A percentile compares a stretch with the other conserved stretches of the same genome.
phyloP scores from a whole-genome alignment of 2,797 vertebrate species.

The Poecilia picta region DNA sequence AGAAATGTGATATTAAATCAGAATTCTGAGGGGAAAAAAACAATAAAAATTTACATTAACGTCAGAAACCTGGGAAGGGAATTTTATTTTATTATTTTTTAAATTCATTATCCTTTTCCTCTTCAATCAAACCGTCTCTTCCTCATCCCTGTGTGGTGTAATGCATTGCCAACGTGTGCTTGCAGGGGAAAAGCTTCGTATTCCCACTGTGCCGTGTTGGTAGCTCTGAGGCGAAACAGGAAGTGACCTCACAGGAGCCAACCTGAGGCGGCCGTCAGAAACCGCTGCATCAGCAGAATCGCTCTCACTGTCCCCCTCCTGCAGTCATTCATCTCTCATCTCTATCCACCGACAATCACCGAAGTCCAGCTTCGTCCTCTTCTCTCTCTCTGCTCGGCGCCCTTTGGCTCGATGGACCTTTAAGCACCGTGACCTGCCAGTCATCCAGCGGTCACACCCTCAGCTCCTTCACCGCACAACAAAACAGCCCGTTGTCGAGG shows the following conservation, averaged over 20 bases:
- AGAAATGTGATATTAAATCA: too few species aligned
- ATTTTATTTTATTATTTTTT: too few species aligned
- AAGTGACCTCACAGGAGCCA: constrained; percentile 24
- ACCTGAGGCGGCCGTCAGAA: constrained; percentile 36
- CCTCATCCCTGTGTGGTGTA: neutral
- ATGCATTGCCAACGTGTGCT: neutral
- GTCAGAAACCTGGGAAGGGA: too few species aligned
- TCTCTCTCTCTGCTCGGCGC: neutral
- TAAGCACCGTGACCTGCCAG: constrained; percentile 50
- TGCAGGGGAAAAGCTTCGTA: neutral
- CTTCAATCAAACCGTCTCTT: neutral
- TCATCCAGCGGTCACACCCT: constrained; percentile 36
- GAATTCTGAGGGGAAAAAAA: too few species aligned
- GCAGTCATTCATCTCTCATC: constrained; percentile 1
- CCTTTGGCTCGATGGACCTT: constrained; percentile 40
- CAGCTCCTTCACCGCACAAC: constrained; percentile 21
- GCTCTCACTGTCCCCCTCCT: constrained; percentile 14
- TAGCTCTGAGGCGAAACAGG: constrained; percentile 10
- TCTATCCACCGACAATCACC: neutral
- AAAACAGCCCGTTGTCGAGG: constrained; percentile 4
- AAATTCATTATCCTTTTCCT: too few species aligned
- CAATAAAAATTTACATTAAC: too few species aligned
- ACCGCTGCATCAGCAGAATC: constrained; percentile 66
- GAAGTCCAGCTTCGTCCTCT: neutral
- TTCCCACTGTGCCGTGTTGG: neutral